Evolutionary conservation across 2,888 invertebrate genomes (phyloP).

Genomic region (Tridacna crocea): DNA sequence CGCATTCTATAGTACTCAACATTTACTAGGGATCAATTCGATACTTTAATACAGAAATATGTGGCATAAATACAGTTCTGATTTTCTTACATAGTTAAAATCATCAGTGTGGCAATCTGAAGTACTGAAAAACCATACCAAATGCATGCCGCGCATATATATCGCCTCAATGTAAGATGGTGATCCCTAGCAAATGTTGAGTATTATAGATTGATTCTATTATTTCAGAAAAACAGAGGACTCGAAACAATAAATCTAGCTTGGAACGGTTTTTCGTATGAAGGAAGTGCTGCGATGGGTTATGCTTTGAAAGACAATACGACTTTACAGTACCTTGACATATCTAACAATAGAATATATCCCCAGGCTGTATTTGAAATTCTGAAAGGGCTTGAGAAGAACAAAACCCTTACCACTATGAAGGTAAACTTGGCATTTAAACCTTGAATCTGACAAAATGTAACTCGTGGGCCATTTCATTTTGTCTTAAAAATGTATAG

Average conservation of each 20-base stretch:
- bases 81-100: too few relatives aligned
- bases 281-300: constrained; percentile 76
- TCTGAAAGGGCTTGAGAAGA: constrained; percentile 72
- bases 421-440: constrained; percentile 62
- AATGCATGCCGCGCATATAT: too few relatives aligned
- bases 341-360: constrained; percentile 78
- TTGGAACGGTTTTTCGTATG: constrained; percentile 82
- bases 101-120: too few relatives aligned
- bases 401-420: constrained; percentile 70
- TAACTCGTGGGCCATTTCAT: too few relatives aligned
- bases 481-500: too few relatives aligned
- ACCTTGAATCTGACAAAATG: background rate
- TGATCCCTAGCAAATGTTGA: too few relatives aligned
- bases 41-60: too few relatives aligned
- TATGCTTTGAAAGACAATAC: constrained; percentile 71
- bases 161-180: too few relatives aligned
- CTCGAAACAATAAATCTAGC: constrained; percentile 70
- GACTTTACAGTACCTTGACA: constrained; percentile 70
- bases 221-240: constrained; percentile 62
- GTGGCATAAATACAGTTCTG: too few relatives aligned
- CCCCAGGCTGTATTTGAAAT: constrained; percentile 77
- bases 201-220: background rate
- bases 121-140: too few relatives aligned
- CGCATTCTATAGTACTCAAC: too few relatives aligned
- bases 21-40: too few relatives aligned